These are phyloP conservation scores for Phalacrocorax pelagicus DNA, from an alignment of 2,113 vertebrate genomes.

Conservation along the genomic window DNA sequence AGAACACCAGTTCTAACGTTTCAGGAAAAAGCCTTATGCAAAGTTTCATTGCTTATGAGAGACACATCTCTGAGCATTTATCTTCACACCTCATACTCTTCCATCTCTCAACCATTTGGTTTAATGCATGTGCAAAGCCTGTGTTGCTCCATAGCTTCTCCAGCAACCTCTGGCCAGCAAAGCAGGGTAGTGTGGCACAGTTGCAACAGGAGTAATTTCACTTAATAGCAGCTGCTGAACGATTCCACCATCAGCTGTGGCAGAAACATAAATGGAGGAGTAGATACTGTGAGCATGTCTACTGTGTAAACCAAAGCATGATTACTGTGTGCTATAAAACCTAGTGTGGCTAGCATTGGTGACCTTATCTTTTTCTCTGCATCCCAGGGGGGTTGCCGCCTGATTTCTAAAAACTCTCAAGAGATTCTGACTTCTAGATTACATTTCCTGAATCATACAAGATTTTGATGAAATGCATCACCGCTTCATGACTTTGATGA, in stretches of 20 bases:
- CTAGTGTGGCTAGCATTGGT: neutral
- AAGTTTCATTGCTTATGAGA: neutral
- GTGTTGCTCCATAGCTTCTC: neutral
- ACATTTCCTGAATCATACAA: neutral
- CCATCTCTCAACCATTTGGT: neutral
- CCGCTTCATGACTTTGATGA: neutral
- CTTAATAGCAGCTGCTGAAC: neutral
- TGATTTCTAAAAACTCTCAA: neutral
- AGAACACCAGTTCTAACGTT: neutral
- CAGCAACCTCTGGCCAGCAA: neutral
- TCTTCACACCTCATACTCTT: neutral
- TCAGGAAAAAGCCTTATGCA: neutral
- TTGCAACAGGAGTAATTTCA: neutral
- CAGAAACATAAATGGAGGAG: neutral
- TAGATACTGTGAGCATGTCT: neutral
- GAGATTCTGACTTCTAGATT: neutral
- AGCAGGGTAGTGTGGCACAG: neutral
- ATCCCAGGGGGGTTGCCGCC: neutral
- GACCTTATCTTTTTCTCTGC: neutral
- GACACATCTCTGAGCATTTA: neutral
- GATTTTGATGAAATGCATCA: neutral
- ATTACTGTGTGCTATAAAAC: neutral
- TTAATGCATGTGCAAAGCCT: neutral
- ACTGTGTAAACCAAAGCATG: rapidly evolving
- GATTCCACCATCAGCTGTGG: neutral